phyloP scores from a whole-genome alignment of 37 sponge, comb jelly and placozoan genomes.

The Agelas oroides region DNA sequence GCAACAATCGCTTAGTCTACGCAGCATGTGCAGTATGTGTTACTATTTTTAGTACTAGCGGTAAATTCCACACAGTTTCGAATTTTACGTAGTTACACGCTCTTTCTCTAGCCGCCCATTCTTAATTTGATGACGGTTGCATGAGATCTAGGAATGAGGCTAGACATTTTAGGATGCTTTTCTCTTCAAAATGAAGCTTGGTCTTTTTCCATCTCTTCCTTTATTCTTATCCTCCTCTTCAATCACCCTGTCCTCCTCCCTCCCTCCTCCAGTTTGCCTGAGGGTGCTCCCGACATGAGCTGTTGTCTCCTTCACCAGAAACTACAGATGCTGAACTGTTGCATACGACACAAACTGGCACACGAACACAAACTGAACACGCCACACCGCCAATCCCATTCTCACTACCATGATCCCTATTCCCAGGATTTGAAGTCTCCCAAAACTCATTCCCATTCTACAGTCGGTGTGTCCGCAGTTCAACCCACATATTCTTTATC shows the following conservation, averaged over 20 bases:
- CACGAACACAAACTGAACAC: conserved; percentile 19
- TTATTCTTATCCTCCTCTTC: background rate
- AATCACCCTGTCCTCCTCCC: background rate
- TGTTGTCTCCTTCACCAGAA: conserved; percentile 90
- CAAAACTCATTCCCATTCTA: conserved; percentile 1
- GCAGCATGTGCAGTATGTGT: too few species aligned
- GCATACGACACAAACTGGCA: conserved; percentile 72
- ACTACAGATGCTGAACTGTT: conserved; percentile 96
- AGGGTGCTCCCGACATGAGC: conserved; percentile 74
- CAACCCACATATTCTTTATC: background rate
- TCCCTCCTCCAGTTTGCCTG: conserved; percentile 25
- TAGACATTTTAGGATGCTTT: too few species aligned
- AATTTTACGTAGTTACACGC: too few species aligned
- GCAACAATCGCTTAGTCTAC: too few species aligned
- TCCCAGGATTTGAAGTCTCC: background rate
- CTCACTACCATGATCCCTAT: background rate
- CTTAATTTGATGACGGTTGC: too few species aligned
- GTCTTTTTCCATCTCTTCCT: too few species aligned
- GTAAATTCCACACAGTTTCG: too few species aligned
- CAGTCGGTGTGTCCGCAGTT: background rate
- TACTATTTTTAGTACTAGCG: too few species aligned
- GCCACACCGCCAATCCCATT: background rate
- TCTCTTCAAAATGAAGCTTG: too few species aligned
- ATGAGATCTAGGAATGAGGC: too few species aligned
- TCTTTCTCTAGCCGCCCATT: too few species aligned